These are phyloP conservation scores for Portunus trituberculatus DNA, from an alignment of 1,140 invertebrate genomes.

Conservation along the genomic window DNA sequence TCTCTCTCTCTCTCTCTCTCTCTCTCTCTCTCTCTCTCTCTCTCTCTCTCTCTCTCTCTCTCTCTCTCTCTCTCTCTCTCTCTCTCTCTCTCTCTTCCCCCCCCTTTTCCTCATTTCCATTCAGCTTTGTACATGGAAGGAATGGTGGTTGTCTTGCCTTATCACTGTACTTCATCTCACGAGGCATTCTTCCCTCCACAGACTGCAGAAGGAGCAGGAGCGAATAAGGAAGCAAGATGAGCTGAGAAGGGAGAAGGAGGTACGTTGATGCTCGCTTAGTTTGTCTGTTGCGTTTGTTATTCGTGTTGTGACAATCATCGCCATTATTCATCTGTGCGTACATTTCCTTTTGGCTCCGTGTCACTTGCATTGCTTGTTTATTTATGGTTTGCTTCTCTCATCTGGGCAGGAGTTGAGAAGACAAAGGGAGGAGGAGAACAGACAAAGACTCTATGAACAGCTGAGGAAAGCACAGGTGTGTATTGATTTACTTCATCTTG, in stretches of 20 bases:
- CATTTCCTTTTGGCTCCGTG: no score
- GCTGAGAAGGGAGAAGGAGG: slow-evolving; percentile 83
- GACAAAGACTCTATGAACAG: slow-evolving; percentile 81
- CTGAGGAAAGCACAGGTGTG: slow-evolving; percentile 91
- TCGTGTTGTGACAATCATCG: no score
- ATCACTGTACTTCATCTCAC: background rate
- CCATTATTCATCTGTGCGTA: background rate
- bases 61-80: slow-evolving; percentile 25
- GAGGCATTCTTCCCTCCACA: slow-evolving; percentile 79
- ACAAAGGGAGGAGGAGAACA: slow-evolving; percentile 88
- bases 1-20: background rate
- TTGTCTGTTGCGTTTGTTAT: background rate
- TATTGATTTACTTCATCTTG: slow-evolving; percentile 31
- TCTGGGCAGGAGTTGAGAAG: slow-evolving; percentile 87
- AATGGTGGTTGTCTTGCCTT: no score
- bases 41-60: background rate
- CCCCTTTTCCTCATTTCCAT: no score
- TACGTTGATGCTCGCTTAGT: background rate
- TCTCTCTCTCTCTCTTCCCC: no score
- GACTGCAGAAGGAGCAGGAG: slow-evolving; percentile 88
- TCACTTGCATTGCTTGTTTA: no score
- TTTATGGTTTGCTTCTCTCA: no score
- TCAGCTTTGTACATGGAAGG: no score
- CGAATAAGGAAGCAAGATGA: slow-evolving; percentile 89
- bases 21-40: background rate